Conservation (phyloP, 2,888 invertebrate genomes). For the Drosophila macrospina region DNA sequence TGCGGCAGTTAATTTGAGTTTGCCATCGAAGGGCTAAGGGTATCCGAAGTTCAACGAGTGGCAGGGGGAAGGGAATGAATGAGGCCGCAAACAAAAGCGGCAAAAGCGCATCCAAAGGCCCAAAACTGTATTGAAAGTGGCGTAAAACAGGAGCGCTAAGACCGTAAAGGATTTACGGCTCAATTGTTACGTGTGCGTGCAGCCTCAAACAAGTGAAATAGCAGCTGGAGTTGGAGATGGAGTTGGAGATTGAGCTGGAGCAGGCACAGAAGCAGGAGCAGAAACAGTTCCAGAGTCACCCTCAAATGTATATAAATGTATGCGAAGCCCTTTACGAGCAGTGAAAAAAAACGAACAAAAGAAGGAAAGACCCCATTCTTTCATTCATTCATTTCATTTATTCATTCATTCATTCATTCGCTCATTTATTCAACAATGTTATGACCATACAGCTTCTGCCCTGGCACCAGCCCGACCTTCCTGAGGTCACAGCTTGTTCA, state of each 20-base stretch:
- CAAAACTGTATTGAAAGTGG: slow-evolving; percentile 55
- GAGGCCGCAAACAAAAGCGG: slow-evolving; percentile 50
- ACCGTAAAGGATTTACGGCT: slow-evolving; percentile 84
- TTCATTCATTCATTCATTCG: slow-evolving; percentile 49
- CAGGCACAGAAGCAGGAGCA: not conserved
- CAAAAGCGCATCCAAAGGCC: slow-evolving; percentile 62
- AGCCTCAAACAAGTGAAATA: slow-evolving; percentile 32
- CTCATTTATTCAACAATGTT: slow-evolving; percentile 63
- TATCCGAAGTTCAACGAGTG: not conserved
- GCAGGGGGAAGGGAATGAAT: slow-evolving; percentile 15
- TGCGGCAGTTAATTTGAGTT: slow-evolving; percentile 72
- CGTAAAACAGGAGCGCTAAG: slow-evolving; percentile 75
- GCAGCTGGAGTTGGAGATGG: slow-evolving; percentile 2
- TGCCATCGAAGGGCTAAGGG: slow-evolving; percentile 45
- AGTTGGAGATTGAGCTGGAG: not conserved
- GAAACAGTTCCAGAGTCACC: slow-evolving; percentile 50
- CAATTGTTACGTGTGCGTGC: slow-evolving; percentile 81
- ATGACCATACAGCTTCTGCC: slow-evolving; percentile 41
- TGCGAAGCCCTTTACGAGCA: slow-evolving; percentile 65
- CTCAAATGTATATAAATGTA: slow-evolving; percentile 50
- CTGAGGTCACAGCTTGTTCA: slow-evolving; percentile 61
- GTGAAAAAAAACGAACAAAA: slow-evolving; percentile 55
- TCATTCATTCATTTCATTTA: slow-evolving; percentile 56
- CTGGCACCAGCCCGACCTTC: slow-evolving; percentile 11
- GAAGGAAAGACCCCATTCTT: slow-evolving; percentile 52